phyloP scores from a whole-genome alignment of 30 jellyfish, hydroid and myxozoan genomes.

The Haliclystus octoradiatus region DNA sequence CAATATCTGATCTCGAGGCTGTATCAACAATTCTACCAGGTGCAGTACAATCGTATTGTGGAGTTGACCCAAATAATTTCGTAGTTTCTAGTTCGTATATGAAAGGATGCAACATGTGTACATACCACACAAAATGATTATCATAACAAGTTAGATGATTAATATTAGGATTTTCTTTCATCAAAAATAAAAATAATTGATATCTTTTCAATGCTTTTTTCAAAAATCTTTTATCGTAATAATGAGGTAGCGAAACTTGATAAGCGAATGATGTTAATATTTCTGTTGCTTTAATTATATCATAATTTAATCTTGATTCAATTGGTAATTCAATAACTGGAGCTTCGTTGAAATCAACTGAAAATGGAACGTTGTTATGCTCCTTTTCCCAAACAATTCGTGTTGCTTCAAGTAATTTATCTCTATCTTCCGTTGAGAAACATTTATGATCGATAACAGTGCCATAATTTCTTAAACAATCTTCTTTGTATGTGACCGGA shows the following conservation, averaged over 20 bases:
- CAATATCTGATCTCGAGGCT: slow-evolving; percentile 21
- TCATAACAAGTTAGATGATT: slow-evolving; percentile 70
- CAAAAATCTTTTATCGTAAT: slow-evolving; percentile 39
- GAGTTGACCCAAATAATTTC: slow-evolving; percentile 28
- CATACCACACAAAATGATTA: slow-evolving; percentile 71
- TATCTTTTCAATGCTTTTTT: slow-evolving; percentile 67
- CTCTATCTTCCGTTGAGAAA: slow-evolving; percentile 21
- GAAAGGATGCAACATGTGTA: slow-evolving; percentile 61
- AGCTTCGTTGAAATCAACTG: slow-evolving; percentile 44
- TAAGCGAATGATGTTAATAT: slow-evolving; percentile 53
- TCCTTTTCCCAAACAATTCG: slow-evolving; percentile 41
- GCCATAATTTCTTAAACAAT: slow-evolving; percentile 43
- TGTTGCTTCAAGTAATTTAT: slow-evolving; percentile 12
- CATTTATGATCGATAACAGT: slow-evolving; percentile 38
- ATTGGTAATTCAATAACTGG: slow-evolving; percentile 25
- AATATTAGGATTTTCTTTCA: slow-evolving; percentile 45
- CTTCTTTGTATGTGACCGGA: slow-evolving; percentile 73
- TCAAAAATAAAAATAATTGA: slow-evolving; percentile 33
- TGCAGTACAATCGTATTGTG: slow-evolving; percentile 44
- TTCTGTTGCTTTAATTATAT: slow-evolving; percentile 39
- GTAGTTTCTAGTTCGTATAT: slow-evolving; percentile 37
- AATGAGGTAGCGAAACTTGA: slow-evolving; percentile 74
- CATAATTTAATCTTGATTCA: slow-evolving; percentile 16
- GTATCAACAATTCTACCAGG: slow-evolving; percentile 58
- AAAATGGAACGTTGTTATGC: slow-evolving; percentile 56